phyloP scores from a whole-genome alignment of 2,797 vertebrate genomes.

The Naso thynnoides region DNA sequence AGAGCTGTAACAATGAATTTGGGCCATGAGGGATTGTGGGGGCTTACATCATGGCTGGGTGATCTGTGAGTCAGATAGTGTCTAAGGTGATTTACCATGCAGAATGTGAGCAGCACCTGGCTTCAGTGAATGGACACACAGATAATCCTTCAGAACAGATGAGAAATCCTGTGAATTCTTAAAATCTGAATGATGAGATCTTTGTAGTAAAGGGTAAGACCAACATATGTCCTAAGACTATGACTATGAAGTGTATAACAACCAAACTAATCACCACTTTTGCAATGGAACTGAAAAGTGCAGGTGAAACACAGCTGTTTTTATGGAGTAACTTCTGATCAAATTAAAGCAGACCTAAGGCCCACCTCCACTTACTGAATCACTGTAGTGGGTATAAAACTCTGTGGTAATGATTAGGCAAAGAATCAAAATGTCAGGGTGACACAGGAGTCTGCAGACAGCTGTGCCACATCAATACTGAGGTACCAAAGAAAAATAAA shows the following conservation, averaged over 20 bases:
- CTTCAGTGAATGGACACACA: conserved; percentile 7
- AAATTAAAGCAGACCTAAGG: neutral
- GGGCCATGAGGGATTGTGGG: conserved; percentile 48
- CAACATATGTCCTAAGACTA: neutral
- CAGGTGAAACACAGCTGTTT: neutral
- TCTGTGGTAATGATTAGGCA: neutral
- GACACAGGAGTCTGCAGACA: too few relatives aligned
- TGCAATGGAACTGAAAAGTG: neutral
- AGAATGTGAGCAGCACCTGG: conserved; percentile 41
- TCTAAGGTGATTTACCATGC: conserved; percentile 48
- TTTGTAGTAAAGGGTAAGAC: neutral
- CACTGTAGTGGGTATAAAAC: neutral
- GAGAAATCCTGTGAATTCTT: conserved; percentile 12
- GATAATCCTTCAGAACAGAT: conserved; percentile 9
- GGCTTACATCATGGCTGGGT: conserved; percentile 43
- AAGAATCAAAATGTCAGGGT: too few relatives aligned
- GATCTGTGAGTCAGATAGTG: conserved; percentile 51
- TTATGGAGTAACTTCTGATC: neutral
- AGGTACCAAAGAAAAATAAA: too few relatives aligned
- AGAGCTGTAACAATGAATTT: conserved; percentile 50
- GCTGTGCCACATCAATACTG: too few relatives aligned
- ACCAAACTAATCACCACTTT: neutral
- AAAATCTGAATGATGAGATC: neutral
- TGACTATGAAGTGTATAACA: neutral
- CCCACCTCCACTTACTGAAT: neutral